A percentile compares a stretch with the other conserved stretches of the same genome.
Evolutionary conservation across 2,113 vertebrate genomes (phyloP).

Genomic region (Sapajus apella): DNA sequence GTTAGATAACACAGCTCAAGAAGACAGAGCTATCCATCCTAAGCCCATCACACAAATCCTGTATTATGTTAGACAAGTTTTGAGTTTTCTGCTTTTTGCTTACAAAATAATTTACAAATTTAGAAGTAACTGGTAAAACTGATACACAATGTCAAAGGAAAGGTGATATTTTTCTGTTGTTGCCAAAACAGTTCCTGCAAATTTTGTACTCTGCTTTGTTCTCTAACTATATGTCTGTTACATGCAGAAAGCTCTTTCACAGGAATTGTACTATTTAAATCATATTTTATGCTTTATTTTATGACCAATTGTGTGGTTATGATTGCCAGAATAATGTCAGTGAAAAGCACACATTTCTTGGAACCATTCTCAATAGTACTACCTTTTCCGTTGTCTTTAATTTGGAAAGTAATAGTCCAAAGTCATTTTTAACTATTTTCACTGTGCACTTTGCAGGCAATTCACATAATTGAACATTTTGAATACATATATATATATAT

Average conservation of each 20-base stretch:
- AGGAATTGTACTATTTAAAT: conserved; percentile 70
- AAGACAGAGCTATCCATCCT: conserved; percentile 83
- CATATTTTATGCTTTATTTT: neutral
- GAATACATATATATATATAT: neutral
- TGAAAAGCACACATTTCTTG: neutral
- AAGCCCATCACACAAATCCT: conserved; percentile 83
- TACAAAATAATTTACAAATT: conserved; percentile 83
- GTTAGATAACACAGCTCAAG: conserved; percentile 85
- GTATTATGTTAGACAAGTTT: conserved; percentile 83
- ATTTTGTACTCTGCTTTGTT: conserved; percentile 80
- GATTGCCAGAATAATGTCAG: neutral
- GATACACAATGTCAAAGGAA: conserved; percentile 81
- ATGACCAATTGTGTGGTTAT: neutral
- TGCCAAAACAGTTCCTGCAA: conserved; percentile 78
- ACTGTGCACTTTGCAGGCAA: neutral
- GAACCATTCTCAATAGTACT: neutral
- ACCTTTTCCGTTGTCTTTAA: neutral
- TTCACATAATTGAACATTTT: neutral
- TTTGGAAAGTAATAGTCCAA: neutral
- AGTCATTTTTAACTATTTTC: neutral
- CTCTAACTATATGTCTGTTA: conserved; percentile 79
- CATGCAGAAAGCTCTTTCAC: conserved; percentile 85
- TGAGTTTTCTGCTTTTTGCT: conserved; percentile 80
- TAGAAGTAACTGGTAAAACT: conserved; percentile 84
- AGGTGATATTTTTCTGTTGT: conserved; percentile 81